Evolutionary conservation across 2,113 vertebrate genomes (phyloP), one percentile per base, ranked within the genome.

Genomic region (Sebastes fasciatus): DNA sequence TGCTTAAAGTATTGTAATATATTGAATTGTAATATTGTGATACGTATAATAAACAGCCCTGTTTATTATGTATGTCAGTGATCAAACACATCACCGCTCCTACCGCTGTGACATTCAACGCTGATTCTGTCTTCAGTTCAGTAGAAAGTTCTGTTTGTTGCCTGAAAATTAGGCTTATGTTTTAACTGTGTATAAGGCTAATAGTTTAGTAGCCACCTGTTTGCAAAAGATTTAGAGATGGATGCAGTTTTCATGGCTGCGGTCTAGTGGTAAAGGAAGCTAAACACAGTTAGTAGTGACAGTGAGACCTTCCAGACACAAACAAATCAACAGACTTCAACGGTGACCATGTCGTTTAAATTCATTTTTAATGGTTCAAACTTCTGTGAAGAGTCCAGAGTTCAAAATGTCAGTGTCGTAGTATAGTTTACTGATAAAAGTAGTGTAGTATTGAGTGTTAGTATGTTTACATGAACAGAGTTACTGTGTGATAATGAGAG

Each of bases 331-430:
- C 46, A 73, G 40, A 81, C 60, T 49, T 1, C 5, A 54, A 16
- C 54, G 58, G 13, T 45, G 40, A 82, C 11, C 51, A 64, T 6
- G 14, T 86, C 2, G 8, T 79, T 23, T 75, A 78, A 84, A 82
- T 46, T 78, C 58, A 79, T 45, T 51, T 83, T 87, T 87, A 87
- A 80, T 85, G 82, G 60, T 72, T 82, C 58, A 82, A 65, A 77
- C 57, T 77, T 67, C 77, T 51, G 73, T 43, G 14, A 79, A 71
- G 68, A 61, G 9, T 79, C 74, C 78, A 88, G 64, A 84, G 74
- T 57, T 69, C 40, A 83, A 34, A 54, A 61, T 71, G 67, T 79
- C 21, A 7, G 42, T 34, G 34, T 34, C 34, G 34, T 7, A 84
- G 78, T 70, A 71, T 16, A 82, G 71, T 61, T 69, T 19, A 58